Percentiles rank a stretch among this genome's conserved stretches.
Evolutionary conservation across 2,888 invertebrate species (phyloP).

Genomic region (Athrips mouffetella): DNA sequence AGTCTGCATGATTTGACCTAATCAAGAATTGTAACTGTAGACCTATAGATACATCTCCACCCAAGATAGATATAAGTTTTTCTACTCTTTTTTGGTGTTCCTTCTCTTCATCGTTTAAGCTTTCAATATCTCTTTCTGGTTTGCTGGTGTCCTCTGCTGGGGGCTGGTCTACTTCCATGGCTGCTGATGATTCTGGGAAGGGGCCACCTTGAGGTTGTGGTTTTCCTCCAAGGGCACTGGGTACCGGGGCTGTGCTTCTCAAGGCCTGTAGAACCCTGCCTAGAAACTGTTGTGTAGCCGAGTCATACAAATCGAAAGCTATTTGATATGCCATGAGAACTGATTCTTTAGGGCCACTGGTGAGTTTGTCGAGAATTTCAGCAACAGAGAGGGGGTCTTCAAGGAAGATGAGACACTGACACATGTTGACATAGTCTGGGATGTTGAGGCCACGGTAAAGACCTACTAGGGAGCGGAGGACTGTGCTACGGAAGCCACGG

Average conservation of each 20-base stretch:
- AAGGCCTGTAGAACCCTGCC: slow-evolving; percentile 91
- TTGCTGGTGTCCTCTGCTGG: slow-evolving; percentile 58
- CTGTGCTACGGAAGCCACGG: slow-evolving; percentile 93
- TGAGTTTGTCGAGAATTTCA: slow-evolving; percentile 93
- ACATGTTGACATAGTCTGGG: slow-evolving; percentile 99
- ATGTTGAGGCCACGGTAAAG: slow-evolving; percentile 92
- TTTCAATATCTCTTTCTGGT: slow-evolving; percentile 69
- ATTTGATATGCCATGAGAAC: slow-evolving; percentile 99
- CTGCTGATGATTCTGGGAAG: slow-evolving; percentile 58
- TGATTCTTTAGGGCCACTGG: slow-evolving; percentile 86
- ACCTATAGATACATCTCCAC: slow-evolving; percentile 97
- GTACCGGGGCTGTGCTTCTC: slow-evolving; percentile 88
- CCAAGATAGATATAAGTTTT: slow-evolving; percentile 93
- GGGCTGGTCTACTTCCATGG: slow-evolving; percentile 69
- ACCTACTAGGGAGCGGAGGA: slow-evolving; percentile 91
- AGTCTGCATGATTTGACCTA: slow-evolving; percentile 98
- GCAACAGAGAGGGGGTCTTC: slow-evolving; percentile 96
- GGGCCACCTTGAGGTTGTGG: slow-evolving; percentile 83
- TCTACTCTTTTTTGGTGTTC: slow-evolving; percentile 91
- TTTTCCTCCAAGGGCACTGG: slow-evolving; percentile 85
- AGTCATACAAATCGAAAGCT: slow-evolving; percentile 99
- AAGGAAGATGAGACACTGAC: slow-evolving; percentile 97
- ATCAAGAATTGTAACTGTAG: slow-evolving; percentile 98
- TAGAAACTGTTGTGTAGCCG: slow-evolving; percentile 98
- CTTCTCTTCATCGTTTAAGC: slow-evolving; percentile 87